Conservation (phyloP, 2,113 vertebrate species). For the Callipepla californica region DNA sequence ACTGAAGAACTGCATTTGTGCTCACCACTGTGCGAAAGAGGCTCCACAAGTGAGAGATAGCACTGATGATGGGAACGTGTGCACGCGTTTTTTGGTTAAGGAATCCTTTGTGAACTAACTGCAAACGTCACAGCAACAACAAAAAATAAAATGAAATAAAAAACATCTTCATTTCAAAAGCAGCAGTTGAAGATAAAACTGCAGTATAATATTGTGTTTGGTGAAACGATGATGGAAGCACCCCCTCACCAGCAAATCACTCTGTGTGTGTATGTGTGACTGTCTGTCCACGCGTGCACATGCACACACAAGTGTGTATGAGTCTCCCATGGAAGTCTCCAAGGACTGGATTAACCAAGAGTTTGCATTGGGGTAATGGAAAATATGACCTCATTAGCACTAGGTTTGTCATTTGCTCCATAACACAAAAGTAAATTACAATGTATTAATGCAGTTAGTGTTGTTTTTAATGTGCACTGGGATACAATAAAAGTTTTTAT, state of each 20-base stretch:
- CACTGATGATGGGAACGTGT: not conserved
- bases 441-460: conserved; percentile 82
- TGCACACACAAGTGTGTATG: not conserved
- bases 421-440: conserved; percentile 84
- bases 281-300: not conserved
- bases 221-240: not conserved
- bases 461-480: conserved; percentile 79
- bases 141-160: not conserved
- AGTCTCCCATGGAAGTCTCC: conserved; percentile 41
- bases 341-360: conserved; percentile 62
- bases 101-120: not conserved
- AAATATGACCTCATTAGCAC: conserved; percentile 85
- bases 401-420: conserved; percentile 79
- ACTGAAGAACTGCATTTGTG: conserved; percentile 35
- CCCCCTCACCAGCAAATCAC: not conserved
- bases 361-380: conserved; percentile 78
- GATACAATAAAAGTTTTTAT: conserved; percentile 86
- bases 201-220: not conserved
- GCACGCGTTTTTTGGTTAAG: not conserved
- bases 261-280: not conserved
- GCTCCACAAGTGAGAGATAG: conserved; percentile 13
- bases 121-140: conserved; percentile 1
- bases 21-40: conserved; percentile 41
- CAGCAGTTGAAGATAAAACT: not conserved
- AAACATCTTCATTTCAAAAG: not conserved